Percentiles rank a stretch among this genome's conserved stretches.
These are phyloP conservation scores for Zaprionus gabonicus DNA, from an alignment of 1,140 invertebrate genomes.

Conservation along the genomic window DNA sequence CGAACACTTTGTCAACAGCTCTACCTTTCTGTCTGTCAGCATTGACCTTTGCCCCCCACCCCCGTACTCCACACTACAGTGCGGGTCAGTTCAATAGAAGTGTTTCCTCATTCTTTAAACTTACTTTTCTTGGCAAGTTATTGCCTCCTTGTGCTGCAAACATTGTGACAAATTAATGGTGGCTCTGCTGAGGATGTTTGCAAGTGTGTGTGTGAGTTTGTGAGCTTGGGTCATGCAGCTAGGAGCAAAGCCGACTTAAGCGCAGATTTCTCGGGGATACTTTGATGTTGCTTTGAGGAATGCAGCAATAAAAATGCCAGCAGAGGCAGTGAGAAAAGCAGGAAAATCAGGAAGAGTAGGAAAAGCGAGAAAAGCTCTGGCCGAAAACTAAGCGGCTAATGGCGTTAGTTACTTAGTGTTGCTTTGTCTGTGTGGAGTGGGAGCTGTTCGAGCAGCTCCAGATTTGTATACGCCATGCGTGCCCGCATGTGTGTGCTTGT, in stretches of 20 bases:
- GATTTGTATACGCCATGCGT: constrained; percentile 15
- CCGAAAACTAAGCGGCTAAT: constrained; percentile 68
- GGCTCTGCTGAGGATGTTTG: background rate
- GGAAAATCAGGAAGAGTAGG: background rate
- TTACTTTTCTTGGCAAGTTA: background rate
- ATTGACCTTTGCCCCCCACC: too few species aligned
- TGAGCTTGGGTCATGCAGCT: constrained; percentile 10
- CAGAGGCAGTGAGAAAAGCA: background rate
- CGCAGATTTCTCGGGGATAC: constrained; percentile 61
- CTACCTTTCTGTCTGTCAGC: too few species aligned
- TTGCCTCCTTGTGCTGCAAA: background rate
- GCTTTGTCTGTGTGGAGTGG: background rate
- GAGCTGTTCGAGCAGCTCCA: constrained; percentile 15
- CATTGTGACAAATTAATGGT: constrained; percentile 34
- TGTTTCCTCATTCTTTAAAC: background rate
- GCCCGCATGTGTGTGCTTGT: background rate
- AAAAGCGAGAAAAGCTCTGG: background rate
- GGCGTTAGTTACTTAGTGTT: constrained; percentile 72
- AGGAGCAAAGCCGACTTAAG: constrained; percentile 51
- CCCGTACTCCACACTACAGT: too few species aligned
- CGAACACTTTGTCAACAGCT: background rate
- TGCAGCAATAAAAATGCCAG: constrained; percentile 74
- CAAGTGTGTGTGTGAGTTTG: background rate
- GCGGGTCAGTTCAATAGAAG: background rate
- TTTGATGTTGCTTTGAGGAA: constrained; percentile 68